Evolutionary conservation across 2,113 vertebrate species (phyloP).

Genomic region (Meleagris gallopavo): DNA sequence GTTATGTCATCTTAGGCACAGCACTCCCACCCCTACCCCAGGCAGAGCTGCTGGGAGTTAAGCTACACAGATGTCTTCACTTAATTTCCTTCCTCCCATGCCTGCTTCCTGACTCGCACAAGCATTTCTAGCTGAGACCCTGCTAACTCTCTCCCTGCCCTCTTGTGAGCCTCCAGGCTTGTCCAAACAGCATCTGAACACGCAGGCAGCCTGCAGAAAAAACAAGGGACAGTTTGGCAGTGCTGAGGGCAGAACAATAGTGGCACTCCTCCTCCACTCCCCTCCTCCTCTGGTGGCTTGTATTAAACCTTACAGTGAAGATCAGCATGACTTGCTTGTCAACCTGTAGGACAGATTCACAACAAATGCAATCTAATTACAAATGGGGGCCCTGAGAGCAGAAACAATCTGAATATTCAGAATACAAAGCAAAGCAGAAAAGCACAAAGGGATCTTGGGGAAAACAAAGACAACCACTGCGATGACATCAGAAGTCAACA

Average conservation of each 20-base stretch:
- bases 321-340: neutral
- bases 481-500: conserved; percentile 48
- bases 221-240: conserved; percentile 50
- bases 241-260: conserved; percentile 55
- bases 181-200: conserved; percentile 6
- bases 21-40: conserved; percentile 53
- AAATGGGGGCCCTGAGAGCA: neutral
- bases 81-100: conserved; percentile 77
- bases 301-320: conserved; percentile 15
- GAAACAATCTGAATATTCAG: neutral
- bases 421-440: neutral
- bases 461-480: conserved; percentile 42
- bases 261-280: conserved; percentile 29
- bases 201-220: conserved; percentile 26
- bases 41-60: conserved; percentile 64
- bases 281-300: conserved; percentile 19
- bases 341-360: neutral
- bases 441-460: conserved; percentile 35
- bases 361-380: neutral
- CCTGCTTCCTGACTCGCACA: conserved; percentile 45
- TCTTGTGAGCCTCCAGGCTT: conserved; percentile 21
- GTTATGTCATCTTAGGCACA: conserved; percentile 59
- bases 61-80: conserved; percentile 65
- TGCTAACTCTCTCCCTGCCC: conserved; percentile 30
- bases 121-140: conserved; percentile 33